Evolutionary conservation across 2,888 invertebrate genomes (phyloP).

Genomic region (Eremobia ochroleuca): DNA sequence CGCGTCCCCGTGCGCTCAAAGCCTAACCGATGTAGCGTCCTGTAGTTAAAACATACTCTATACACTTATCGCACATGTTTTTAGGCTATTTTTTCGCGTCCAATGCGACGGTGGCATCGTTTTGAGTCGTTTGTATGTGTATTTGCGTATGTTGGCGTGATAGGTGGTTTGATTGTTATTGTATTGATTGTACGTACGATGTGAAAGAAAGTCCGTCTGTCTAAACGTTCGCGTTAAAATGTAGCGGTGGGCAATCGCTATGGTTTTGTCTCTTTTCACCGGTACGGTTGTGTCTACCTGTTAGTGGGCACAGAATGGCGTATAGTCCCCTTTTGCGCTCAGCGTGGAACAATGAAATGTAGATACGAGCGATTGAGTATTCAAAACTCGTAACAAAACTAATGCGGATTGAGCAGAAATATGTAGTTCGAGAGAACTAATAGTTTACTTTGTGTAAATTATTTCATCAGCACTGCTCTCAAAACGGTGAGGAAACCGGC

Average conservation of each 20-base stretch:
- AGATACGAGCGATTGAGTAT: constrained; percentile 52
- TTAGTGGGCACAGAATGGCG: constrained; percentile 46
- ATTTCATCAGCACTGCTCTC: background rate
- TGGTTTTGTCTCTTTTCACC: constrained; percentile 84
- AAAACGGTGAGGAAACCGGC: background rate
- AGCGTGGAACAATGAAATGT: constrained; percentile 54
- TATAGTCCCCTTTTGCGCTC: constrained; percentile 41
- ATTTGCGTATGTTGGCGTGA: constrained; percentile 59
- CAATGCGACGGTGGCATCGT: constrained; percentile 82
- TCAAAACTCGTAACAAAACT: constrained; percentile 29
- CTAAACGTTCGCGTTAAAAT: constrained; percentile 81
- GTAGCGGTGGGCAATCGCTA: constrained; percentile 75
- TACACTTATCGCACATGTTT: constrained; percentile 88
- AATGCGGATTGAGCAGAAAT: constrained; percentile 17
- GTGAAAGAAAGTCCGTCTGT: constrained; percentile 79
- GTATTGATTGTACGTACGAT: constrained; percentile 83
- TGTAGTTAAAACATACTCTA: constrained; percentile 80
- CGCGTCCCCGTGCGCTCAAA: constrained; percentile 87
- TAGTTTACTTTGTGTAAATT: background rate
- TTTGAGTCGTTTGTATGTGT: constrained; percentile 66
- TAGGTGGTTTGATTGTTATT: constrained; percentile 74
- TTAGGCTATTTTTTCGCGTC: constrained; percentile 89
- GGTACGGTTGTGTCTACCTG: constrained; percentile 72
- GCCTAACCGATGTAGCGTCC: constrained; percentile 85
- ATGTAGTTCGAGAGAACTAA: background rate